Base-by-base conservation (phyloP, 1,140 invertebrate species). In the Lineus longissimus region DNA sequence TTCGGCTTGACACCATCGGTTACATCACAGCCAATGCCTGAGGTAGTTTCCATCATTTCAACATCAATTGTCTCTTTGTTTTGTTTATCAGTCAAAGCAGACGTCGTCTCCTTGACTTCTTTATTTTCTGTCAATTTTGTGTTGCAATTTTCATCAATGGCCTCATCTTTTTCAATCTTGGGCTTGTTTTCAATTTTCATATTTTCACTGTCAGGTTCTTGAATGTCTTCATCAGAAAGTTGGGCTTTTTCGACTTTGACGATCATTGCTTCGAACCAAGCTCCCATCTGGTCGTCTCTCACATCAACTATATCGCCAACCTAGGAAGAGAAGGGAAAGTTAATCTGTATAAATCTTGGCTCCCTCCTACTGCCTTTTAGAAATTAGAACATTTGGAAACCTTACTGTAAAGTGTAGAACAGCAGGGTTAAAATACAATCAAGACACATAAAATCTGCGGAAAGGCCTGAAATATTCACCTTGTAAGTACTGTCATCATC, bases 231-330 rank as follows among this genome's bases (percentile, higher is more conserved):
- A 51, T 51, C n/a, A 4, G 45, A n/a, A 6, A 19, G 9, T 23
- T 27, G 17, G 36, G 57, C 55, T 66, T 19, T 64, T 0, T 61
- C 62, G 31, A 85, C 76, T 61, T 79, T 77, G 6, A 78, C 62
- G 58, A 85, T 79, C 64, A 80, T 81, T 7, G 79, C 81, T 67
- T 86, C 84, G 77, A 81, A 84, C 83, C 84, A 81, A 6, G 78
- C 79, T 41, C 83, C 84, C 65, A 78, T 75, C 56, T 81, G 79
- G 19, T 74, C 54, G 69, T 86, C 83, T 63, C 85, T 82, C 27
- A 86, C 85, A 82, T 94, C 91, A 64, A 93, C 78, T 1, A 87
- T 78, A 79, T 93, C 90, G 33, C 87, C 89, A 66, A 89, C 67
- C 82, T 84, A 55, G 51, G n/a, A 15, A 72, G 87, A 89, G 73